Conservation (phyloP, 2,888 invertebrate genomes). For the Pheosia tremula region DNA sequence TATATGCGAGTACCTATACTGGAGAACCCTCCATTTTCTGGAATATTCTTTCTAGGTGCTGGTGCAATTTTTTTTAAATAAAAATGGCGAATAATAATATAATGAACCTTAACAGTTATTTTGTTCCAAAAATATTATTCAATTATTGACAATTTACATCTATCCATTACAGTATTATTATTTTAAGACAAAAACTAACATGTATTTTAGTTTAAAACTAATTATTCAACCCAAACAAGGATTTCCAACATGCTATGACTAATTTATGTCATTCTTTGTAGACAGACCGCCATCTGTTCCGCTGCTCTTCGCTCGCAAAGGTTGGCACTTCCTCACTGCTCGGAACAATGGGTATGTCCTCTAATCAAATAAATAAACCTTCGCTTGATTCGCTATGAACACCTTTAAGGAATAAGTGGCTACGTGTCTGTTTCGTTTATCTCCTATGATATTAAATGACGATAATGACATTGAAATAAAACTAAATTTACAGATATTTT, state of each 20-base stretch:
- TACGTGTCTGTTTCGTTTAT: constrained; percentile 4
- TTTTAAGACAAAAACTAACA: no score
- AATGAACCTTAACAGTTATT: no score
- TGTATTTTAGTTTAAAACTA: constrained; percentile 13
- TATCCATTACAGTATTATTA: no score
- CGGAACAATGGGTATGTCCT: constrained; percentile 50
- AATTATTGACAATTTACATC: no score
- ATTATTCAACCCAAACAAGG: constrained; percentile 31
- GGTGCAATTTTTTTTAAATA: no score
- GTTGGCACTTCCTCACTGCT: constrained; percentile 35
- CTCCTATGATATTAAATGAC: not conserved
- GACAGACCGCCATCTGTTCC: constrained; percentile 14
- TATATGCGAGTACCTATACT: no score
- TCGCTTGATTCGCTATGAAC: constrained; percentile 35
- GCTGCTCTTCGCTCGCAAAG: constrained; percentile 23
- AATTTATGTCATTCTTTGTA: constrained; percentile 25
- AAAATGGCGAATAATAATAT: no score
- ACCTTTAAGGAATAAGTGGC: constrained; percentile 16
- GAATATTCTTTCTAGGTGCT: no score
- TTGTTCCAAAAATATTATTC: no score
- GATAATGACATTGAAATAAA: not conserved
- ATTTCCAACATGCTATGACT: constrained; percentile 25
- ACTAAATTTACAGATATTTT: no score
- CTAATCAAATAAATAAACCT: constrained; percentile 51
- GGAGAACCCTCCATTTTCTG: no score